Evolutionary conservation across 2,888 invertebrate genomes (phyloP), one percentile per base, ranked within the genome.

Genomic region (Parnassius smintheus): DNA sequence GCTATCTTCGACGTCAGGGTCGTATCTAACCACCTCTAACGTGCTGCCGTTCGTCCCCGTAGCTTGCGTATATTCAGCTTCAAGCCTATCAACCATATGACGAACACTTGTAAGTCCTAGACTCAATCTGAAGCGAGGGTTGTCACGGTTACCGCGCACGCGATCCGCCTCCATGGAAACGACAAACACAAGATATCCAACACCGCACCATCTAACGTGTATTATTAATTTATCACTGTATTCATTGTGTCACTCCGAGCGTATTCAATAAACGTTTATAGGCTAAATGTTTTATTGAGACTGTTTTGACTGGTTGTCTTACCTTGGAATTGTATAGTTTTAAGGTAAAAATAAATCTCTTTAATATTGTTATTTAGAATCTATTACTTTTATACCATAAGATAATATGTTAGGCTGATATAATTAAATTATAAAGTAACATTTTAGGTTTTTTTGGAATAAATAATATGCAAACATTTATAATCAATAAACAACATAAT

Each of bases 151-250:
- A 88, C 86, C 75, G 78, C 77, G 81, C 77, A 77, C 80, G 74
- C 82, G 82, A 78, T 82, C 80, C 77, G 83, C 78, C 82, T 84
- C 90, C 91, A 91, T 91, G 85, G 87, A 88, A 81, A 89, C 87
- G 75, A 71, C 77, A 72, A 73, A 75, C 77, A 73, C 73, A 76
- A 78, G 77, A 77, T 88, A 90, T 88, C 65, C 66, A 69, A 63
- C 62, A 68, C 68, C 63, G 66, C 58, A 69, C 70, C 74, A 68
- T 35, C 35, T 35, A 35, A 35, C 35, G 35, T 35, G 35, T 35
- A 35, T 35, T 35, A 35, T 35, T 35, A 4, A 35, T 35, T 18
- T 35, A 35, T 7, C 78, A 78, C 72, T 74, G 71, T 75, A 72
- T 75, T 75, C 77, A 77, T 78, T 66, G 66, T 78, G 79, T 76